These are phyloP conservation scores for Nasonovia ribisnigri DNA, from an alignment of 2,888 invertebrate species.

Conservation along the genomic window DNA sequence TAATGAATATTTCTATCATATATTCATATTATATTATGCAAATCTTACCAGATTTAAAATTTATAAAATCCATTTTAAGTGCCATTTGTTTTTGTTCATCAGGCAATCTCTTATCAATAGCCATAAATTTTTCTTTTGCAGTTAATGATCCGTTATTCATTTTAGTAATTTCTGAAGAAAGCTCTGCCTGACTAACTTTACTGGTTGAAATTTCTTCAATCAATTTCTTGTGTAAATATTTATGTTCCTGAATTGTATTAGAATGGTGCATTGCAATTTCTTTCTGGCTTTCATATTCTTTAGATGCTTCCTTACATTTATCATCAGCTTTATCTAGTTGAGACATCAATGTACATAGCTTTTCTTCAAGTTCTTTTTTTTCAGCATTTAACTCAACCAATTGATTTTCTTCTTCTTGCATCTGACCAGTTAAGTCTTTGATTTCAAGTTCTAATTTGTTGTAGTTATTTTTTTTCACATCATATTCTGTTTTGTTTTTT, in stretches of 20 bases:
- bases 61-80: constrained; percentile 49
- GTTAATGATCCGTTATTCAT: too few relatives aligned
- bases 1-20: too few relatives aligned
- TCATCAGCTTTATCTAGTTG: constrained; percentile 3
- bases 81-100: constrained; percentile 46
- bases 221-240: neutral
- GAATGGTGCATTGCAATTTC: neutral
- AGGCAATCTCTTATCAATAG: constrained; percentile 11
- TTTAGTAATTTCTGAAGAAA: neutral
- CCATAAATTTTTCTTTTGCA: neutral
- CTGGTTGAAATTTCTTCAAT: neutral
- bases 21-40: too few relatives aligned
- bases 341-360: neutral
- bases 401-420: constrained; percentile 61
- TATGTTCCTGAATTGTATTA: neutral
- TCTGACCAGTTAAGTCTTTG: constrained; percentile 31
- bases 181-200: neutral
- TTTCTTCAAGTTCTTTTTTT: constrained; percentile 4
- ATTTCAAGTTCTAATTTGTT: constrained; percentile 56
- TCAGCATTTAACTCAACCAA: constrained; percentile 26
- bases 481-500: constrained; percentile 46
- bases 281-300: constrained; percentile 22
- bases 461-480: constrained; percentile 47
- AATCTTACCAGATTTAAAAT: constrained; percentile 50
- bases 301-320: constrained; percentile 24